A percentile compares a stretch with the other conserved stretches of the same genome.
Evolutionary conservation across 2,113 vertebrate species (phyloP).

Genomic region (Agapornis roseicollis): DNA sequence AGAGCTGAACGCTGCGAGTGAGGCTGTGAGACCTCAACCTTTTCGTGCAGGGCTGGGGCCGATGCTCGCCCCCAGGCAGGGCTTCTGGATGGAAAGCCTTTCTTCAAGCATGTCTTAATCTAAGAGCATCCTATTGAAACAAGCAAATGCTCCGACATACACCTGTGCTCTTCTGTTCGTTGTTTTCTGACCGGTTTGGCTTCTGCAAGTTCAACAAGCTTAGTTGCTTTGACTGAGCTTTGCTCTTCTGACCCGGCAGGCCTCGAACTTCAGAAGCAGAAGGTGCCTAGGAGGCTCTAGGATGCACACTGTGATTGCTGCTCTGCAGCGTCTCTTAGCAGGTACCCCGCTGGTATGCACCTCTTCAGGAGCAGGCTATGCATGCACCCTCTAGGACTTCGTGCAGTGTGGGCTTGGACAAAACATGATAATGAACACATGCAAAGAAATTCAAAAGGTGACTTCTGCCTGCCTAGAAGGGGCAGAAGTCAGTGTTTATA

Average conservation of each 20-base stretch:
- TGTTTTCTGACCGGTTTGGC: rapidly evolving
- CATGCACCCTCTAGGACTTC: rapidly evolving
- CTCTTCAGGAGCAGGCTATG: background rate
- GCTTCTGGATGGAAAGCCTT: background rate
- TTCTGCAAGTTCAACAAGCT: background rate
- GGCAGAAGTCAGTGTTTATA: background rate
- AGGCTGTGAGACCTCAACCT: rapidly evolving
- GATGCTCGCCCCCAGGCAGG: background rate
- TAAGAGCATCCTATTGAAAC: background rate
- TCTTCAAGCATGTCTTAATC: rapidly evolving
- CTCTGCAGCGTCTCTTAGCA: background rate
- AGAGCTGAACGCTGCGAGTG: too few relatives aligned
- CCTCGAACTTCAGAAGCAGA: rapidly evolving
- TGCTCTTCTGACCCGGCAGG: background rate
- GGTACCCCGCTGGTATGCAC: rapidly evolving
- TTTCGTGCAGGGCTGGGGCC: background rate
- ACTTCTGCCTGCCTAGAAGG: background rate
- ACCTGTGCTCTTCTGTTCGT: rapidly evolving
- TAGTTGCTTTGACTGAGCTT: background rate
- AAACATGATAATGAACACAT: background rate
- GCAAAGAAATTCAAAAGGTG: background rate
- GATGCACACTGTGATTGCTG: rapidly evolving
- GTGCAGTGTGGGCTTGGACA: rapidly evolving
- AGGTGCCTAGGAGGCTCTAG: too few relatives aligned
- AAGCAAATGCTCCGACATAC: rapidly evolving